Base-by-base conservation (phyloP, 2,888 invertebrate species). In the Coenonympha arcania region DNA sequence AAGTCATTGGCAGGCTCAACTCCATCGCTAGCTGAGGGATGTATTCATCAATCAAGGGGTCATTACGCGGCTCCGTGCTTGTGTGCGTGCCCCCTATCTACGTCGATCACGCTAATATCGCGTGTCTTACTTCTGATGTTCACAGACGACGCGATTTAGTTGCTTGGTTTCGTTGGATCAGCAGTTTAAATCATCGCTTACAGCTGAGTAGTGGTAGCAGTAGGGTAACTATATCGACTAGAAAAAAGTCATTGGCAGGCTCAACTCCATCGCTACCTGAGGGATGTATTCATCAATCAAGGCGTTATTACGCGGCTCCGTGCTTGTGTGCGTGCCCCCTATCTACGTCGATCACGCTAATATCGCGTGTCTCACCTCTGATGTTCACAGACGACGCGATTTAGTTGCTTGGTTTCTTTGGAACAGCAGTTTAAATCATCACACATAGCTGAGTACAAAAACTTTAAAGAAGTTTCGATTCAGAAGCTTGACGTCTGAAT, bases 261-360 rank as follows among this genome's bases (percentile, higher is more conserved):
- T 53, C 56, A 50, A 53, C 51, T 50, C 54, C 57, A 55, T 57
- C 56, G 55, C 50, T 50, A 54, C 52, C 55, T 55, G 52, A 57
- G 61, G 62, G 64, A 62, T 62, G 59, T 64, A 59, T 62, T 64
- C 64, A 65, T 64, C 64, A 64, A 65, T 65, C 65, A 65, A 57
- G 56, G 55, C 56, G 63, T 64, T 63, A 65, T 65, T 65, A 63
- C 61, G 65, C 57, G 63, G 22, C 50, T 15, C 51, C 47, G 48
- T 39, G 55, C 45, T 41, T 33, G 58, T 50, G 61, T 62, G 59
- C 56, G 58, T 55, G 60, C 31, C 51, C 45, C 40, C 48, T 57
- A 52, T 52, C 50, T 53, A 24, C 53, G 51, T 50, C 52, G 48
- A 54, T 57, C 54, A 57, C 56, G 56, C 56, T 31, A 52, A 26